A percentile compares a stretch with the other conserved stretches of the same genome.
phyloP scores from a whole-genome alignment of 2,888 invertebrate genomes.

The Hymenopus coronatus region DNA sequence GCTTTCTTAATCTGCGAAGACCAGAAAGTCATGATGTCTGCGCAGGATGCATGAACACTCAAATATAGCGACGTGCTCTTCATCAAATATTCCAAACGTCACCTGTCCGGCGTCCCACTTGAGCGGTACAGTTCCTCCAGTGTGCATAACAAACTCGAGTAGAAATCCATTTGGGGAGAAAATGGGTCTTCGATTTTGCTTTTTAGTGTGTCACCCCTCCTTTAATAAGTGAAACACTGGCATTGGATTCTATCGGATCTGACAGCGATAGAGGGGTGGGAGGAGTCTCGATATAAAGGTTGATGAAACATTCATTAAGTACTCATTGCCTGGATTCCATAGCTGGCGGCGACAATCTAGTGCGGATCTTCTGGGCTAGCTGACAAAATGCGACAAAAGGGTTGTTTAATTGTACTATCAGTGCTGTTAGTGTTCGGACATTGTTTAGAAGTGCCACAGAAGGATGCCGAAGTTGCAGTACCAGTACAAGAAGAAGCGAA shows the following conservation, averaged over 20 bases:
- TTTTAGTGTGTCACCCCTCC: slow-evolving; percentile 5
- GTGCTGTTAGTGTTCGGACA: background rate
- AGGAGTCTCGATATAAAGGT: slow-evolving; percentile 20
- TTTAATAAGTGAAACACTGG: background rate
- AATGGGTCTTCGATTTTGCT: slow-evolving; percentile 9
- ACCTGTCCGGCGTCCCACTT: background rate
- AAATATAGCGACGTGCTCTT: background rate
- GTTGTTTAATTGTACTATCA: background rate
- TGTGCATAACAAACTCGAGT: background rate
- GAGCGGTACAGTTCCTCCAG: background rate
- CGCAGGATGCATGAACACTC: background rate
- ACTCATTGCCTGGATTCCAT: slow-evolving; percentile 16
- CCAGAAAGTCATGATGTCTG: too few relatives aligned
- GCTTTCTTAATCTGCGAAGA: too few relatives aligned
- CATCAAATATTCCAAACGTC: background rate
- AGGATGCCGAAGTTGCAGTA: background rate
- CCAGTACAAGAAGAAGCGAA: background rate
- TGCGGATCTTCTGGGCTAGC: background rate
- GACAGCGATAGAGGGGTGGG: background rate
- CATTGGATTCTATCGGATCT: background rate
- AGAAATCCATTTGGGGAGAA: slow-evolving; percentile 9
- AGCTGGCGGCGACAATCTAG: background rate
- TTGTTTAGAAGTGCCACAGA: background rate
- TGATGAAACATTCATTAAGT: slow-evolving; percentile 19
- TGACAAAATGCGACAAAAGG: background rate